Base-by-base conservation (phyloP, 2,113 vertebrate species). In the Dipodomys stephensi region DNA sequence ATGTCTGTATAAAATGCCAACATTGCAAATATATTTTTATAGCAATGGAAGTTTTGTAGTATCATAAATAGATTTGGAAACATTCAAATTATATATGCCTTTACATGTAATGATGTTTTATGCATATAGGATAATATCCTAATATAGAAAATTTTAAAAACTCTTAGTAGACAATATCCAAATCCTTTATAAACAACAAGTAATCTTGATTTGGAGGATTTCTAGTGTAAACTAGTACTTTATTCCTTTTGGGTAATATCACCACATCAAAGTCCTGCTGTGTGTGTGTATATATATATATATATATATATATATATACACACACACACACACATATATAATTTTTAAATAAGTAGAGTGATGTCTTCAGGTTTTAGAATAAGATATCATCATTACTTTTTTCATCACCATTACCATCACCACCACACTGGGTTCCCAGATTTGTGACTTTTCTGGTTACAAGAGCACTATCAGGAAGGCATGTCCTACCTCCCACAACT, bases 1-100 rank as follows among this genome's bases (percentile, higher is more conserved):
- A 62, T 77, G 64, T 95, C 82, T 95, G 57, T 88, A 65, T 94
- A 92, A 95, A 92, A 83, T 44, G 80, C 85, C 93, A 93, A 87
- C 30, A 77, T 73, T 81, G 64, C 92, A 94, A 76, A 95, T 87
- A 92, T 39, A 92, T 92, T 92, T 97, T 95, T 92, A 91, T 88
- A 93, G 91, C 62, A 53, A 82, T 88, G 72, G 77, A 91, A 95
- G 88, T 95, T 96, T 96, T 91, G 73, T 87, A 87, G 57, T 93
- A 69, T 94, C 90, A 96, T 96, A 87, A 89, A 86, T 90, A 97
- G 92, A 96, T 94, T 95, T 93, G 71, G 80, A 96, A 94, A 88
- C 68, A 78, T 95, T 96, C 88, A 87, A 92, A 95, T 97, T 92
- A 95, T 87, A 78, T 87, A 89, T 95, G 72, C 60, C 49, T 39